These are phyloP conservation scores for Nomada fabriciana DNA, from an alignment of 2,888 invertebrate genomes.

Conservation along the genomic window DNA sequence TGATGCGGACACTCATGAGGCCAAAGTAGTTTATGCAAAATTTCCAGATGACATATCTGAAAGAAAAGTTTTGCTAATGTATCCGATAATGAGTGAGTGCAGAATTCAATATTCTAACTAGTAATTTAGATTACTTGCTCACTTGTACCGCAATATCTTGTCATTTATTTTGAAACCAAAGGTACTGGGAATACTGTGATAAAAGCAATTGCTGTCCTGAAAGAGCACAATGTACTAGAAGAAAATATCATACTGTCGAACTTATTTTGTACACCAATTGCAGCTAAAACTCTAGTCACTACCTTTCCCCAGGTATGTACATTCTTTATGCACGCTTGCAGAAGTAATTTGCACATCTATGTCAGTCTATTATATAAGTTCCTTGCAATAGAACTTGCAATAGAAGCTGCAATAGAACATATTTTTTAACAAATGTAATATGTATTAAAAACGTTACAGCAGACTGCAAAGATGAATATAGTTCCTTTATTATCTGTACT, in stretches of 20 bases:
- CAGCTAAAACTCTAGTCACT: slow-evolving; percentile 92
- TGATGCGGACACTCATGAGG: slow-evolving; percentile 98
- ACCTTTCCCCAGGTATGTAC: slow-evolving; percentile 91
- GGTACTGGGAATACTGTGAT: slow-evolving; percentile 97
- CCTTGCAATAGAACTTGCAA: background rate
- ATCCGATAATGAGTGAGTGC: slow-evolving; percentile 97
- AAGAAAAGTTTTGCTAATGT: slow-evolving; percentile 96
- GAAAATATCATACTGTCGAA: slow-evolving; percentile 98
- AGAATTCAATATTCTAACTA: slow-evolving; percentile 4
- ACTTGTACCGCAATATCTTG: too few relatives aligned
- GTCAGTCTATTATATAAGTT: background rate
- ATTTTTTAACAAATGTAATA: background rate
- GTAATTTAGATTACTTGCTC: too few relatives aligned
- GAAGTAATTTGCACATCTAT: background rate
- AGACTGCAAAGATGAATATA: background rate
- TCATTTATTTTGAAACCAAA: slow-evolving; percentile 72
- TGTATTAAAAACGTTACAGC: background rate
- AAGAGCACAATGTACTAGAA: slow-evolving; percentile 97
- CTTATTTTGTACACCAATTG: slow-evolving; percentile 97
- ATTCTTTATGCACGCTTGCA: background rate
- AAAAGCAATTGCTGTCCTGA: slow-evolving; percentile 96
- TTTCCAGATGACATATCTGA: slow-evolving; percentile 97
- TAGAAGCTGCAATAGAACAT: background rate
- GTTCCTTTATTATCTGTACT: background rate
- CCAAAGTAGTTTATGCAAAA: slow-evolving; percentile 98